Evolutionary conservation across 2,888 invertebrate species (phyloP).

Genomic region (Sinohyriopsis cumingii): DNA sequence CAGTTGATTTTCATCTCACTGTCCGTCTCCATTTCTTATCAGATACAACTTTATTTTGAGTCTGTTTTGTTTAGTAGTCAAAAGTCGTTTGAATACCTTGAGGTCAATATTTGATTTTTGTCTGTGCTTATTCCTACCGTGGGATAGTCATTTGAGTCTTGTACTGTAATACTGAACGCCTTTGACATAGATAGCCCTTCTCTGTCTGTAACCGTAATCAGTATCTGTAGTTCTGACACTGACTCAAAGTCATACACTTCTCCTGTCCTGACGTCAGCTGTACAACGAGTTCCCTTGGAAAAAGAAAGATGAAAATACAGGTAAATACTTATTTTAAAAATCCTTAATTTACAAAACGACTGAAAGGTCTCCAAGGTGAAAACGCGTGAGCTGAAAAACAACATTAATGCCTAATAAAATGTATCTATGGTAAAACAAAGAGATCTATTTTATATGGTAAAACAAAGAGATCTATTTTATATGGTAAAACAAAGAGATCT

Average conservation of each 20-base stretch:
- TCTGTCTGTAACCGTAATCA: conserved; percentile 35
- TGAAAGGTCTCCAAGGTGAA: background rate
- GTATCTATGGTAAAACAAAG: background rate
- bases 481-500: too few species aligned
- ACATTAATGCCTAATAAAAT: background rate
- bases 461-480: too few species aligned
- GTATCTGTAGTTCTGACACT: conserved; percentile 9
- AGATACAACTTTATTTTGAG: too few species aligned
- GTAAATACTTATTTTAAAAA: too few species aligned
- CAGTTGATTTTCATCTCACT: too few species aligned
- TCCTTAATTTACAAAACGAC: too few species aligned
- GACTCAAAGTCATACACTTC: conserved; percentile 42
- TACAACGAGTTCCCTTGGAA: conserved; percentile 43
- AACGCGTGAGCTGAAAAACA: background rate
- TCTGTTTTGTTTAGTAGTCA: too few species aligned
- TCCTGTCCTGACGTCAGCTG: conserved; percentile 35
- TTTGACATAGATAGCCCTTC: conserved; percentile 26
- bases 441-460: too few species aligned
- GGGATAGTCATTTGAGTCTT: conserved; percentile 46
- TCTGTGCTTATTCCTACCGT: conserved; percentile 20
- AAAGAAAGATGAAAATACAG: too few species aligned
- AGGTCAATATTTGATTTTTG: too few species aligned
- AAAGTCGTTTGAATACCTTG: too few species aligned
- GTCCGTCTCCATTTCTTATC: too few species aligned
- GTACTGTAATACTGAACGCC: conserved; percentile 24